phyloP scores from a whole-genome alignment of 2,113 vertebrate species.

The Lepus americanus region DNA sequence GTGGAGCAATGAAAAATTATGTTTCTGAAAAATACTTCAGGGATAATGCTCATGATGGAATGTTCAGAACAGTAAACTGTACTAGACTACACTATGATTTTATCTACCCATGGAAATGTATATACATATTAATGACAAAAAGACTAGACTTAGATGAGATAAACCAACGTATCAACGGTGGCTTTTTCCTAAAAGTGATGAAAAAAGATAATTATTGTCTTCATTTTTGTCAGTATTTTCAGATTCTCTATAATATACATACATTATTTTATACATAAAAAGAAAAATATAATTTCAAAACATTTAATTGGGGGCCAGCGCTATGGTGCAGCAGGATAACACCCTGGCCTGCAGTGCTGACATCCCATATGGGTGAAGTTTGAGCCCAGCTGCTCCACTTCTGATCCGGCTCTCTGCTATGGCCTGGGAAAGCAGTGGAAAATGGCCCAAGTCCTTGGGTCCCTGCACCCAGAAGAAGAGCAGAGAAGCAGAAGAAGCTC shows the following conservation, averaged over 20 bases:
- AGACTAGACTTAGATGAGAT: neutral
- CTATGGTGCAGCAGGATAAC: no score
- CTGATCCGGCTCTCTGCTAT: no score
- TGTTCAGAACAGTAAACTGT: neutral
- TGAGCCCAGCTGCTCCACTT: no score
- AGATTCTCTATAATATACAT: neutral
- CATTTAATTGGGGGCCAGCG: no score
- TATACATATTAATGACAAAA: neutral
- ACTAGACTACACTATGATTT: neutral
- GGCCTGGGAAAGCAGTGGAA: no score
- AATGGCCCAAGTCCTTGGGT: no score
- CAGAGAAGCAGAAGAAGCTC: no score
- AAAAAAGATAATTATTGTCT: neutral
- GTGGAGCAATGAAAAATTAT: neutral
- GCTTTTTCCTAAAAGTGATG: constrained; percentile 5
- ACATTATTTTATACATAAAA: constrained; percentile 21
- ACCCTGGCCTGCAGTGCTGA: no score
- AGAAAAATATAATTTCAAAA: neutral
- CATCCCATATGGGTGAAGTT: no score
- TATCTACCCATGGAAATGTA: neutral
- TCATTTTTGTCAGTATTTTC: neutral
- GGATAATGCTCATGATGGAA: neutral
- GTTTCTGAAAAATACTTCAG: neutral
- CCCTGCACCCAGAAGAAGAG: no score
- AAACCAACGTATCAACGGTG: neutral